Evolutionary conservation across 1,140 invertebrate species (phyloP).

Genomic region (Meloidogyne hapla): DNA sequence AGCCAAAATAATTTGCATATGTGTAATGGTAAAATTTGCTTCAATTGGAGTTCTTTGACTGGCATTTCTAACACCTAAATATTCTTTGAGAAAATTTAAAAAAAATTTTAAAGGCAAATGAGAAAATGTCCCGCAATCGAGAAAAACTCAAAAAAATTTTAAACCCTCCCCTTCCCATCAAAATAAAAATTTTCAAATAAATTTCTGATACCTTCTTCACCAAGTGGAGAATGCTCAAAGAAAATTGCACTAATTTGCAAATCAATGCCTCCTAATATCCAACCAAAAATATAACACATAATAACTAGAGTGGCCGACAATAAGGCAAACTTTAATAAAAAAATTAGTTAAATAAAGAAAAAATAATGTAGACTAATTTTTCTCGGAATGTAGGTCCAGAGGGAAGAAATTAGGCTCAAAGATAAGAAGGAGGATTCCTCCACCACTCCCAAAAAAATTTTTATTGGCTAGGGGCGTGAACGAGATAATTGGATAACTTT

Average conservation of each 20-base stretch:
- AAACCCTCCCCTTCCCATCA: too few species aligned
- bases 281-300: not conserved
- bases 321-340: constrained; percentile 2
- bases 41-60: not conserved
- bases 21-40: not conserved
- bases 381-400: too few species aligned
- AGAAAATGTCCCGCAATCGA: too few species aligned
- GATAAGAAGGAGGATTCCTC: too few species aligned
- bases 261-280: not conserved
- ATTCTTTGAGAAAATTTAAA: too few species aligned
- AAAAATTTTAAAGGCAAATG: too few species aligned
- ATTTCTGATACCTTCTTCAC: not conserved
- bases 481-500: too few species aligned
- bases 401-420: too few species aligned
- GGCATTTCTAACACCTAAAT: not conserved
- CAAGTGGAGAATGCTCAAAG: not conserved
- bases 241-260: not conserved
- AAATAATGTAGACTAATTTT: too few species aligned
- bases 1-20: not conserved
- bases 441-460: too few species aligned
- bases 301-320: not conserved
- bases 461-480: too few species aligned
- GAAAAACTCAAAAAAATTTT: too few species aligned
- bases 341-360: not conserved
- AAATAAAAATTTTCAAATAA: not conserved